A percentile compares a stretch with the other conserved stretches of the same genome.
Conservation (phyloP, 2,113 vertebrate genomes). For the Pelecanus crispus region DNA sequence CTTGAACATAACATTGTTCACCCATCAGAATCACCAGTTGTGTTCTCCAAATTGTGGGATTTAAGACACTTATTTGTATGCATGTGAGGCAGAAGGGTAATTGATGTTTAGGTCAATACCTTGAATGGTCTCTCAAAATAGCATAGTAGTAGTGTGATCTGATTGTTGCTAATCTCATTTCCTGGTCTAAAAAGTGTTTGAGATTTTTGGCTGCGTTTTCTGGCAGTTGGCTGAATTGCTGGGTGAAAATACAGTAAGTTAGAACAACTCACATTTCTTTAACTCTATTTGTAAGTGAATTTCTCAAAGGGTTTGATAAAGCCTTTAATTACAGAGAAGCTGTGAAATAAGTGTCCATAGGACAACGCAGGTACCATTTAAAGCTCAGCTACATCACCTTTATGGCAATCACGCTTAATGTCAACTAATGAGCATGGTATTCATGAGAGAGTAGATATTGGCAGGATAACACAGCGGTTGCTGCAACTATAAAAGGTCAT, state of each 20-base stretch:
- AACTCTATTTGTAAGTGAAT: neutral
- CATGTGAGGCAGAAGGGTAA: neutral
- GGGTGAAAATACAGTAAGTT: slow-evolving; percentile 31
- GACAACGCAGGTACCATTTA: neutral
- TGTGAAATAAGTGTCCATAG: neutral
- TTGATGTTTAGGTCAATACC: slow-evolving; percentile 7
- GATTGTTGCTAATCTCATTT: slow-evolving; percentile 25
- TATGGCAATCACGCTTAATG: neutral
- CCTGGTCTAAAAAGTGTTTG: neutral
- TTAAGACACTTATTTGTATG: neutral
- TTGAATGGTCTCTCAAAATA: slow-evolving; percentile 10
- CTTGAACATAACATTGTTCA: neutral
- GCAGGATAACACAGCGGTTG: neutral
- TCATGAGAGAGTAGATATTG: neutral
- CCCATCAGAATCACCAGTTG: neutral
- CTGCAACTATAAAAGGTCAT: neutral
- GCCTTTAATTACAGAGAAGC: slow-evolving; percentile 2
- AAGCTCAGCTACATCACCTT: slow-evolving; percentile 4
- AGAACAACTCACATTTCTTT: neutral
- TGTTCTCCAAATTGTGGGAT: neutral
- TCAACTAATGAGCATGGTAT: neutral
- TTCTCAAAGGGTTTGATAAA: neutral
- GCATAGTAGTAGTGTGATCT: neutral
- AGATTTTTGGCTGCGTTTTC: neutral
- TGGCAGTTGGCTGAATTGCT: neutral